Base-by-base conservation (phyloP, 2,113 vertebrate species). In the Pteruthius melanotis region DNA sequence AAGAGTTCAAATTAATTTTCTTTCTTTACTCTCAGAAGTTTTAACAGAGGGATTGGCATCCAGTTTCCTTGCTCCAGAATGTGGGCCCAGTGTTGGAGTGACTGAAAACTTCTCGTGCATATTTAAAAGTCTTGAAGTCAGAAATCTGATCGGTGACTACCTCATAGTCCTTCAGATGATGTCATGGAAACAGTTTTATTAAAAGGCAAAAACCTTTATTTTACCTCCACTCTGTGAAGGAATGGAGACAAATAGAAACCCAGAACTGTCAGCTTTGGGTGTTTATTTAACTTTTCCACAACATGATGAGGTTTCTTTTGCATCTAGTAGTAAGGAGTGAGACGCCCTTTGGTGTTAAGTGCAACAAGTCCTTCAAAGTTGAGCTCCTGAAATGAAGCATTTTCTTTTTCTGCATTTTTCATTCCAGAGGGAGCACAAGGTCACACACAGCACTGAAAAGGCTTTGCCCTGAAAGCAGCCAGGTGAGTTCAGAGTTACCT, bases 71-170 rank as follows among this genome's bases (percentile, higher is more conserved):
- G 8, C 9, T 77, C 49, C 10, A 65, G 44, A 88, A 50, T 0
- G 0, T 10, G 37, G 21, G 9, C 22, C 20, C 24, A 14, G 0
- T 0, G 33, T 3, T 72, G 35, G 18, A 68, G 12, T n/a, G 28
- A 28, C 28, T 61, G 50, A 77, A 66, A 86, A 5, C 2, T 9
- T 52, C 7, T 17, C 31, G 10, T 57, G 22, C 8, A 22, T 11
- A 42, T 92, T 77, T 39, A 47, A 50, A 82, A 64, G 44, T 33
- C 80, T 23, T 44, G 44, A 69, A 76, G 15, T 45, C 22, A 66
- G 15, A 81, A 85, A 47, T 45, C 39, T 44, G 13, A 24, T 47
- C 39, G 35, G 31, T 47, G 40, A 66, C 14, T 91, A 37, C 39
- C 7, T 39, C 9, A 7, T 1, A 9, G 2, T 40, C 52, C 79